phyloP scores from a whole-genome alignment of 2,888 invertebrate species.

The Slavum lentiscoides region DNA sequence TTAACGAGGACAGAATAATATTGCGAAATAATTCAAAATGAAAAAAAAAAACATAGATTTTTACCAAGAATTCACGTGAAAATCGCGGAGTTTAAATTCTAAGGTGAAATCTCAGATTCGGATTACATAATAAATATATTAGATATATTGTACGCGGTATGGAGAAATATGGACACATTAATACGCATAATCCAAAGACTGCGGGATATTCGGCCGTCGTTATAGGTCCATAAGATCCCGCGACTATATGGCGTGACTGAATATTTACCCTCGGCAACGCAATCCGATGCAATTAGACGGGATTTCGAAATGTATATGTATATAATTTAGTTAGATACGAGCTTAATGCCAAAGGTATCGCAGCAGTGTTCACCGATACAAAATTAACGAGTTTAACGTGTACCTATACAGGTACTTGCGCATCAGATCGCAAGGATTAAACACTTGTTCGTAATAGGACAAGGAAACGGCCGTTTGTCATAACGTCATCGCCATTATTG shows the following conservation, averaged over 20 bases:
- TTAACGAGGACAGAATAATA: no score
- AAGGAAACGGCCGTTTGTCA: neutral
- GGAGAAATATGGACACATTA: neutral
- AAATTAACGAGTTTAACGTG: conserved; percentile 21
- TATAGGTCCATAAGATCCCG: conserved; percentile 15
- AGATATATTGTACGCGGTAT: no score
- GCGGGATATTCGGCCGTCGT: neutral
- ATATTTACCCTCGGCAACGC: conserved; percentile 4
- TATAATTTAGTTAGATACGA: conserved; percentile 22
- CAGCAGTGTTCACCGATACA: neutral
- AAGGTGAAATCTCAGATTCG: no score
- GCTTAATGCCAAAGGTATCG: conserved; percentile 4
- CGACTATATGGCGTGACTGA: conserved; percentile 3
- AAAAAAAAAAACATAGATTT: no score
- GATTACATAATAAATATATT: no score
- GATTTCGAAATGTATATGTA: conserved; percentile 1
- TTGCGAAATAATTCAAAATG: no score
- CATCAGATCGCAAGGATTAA: conserved; percentile 3
- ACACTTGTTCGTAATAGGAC: neutral
- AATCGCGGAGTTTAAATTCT: no score
- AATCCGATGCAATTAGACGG: conserved; percentile 31
- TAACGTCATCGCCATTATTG: no score
- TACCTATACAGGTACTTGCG: no score
- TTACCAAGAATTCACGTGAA: no score
- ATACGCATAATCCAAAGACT: neutral